Percentiles rank a stretch among this genome's conserved stretches.
These are phyloP conservation scores for Naja naja DNA, from an alignment of 2,113 vertebrate genomes.

Conservation along the genomic window DNA sequence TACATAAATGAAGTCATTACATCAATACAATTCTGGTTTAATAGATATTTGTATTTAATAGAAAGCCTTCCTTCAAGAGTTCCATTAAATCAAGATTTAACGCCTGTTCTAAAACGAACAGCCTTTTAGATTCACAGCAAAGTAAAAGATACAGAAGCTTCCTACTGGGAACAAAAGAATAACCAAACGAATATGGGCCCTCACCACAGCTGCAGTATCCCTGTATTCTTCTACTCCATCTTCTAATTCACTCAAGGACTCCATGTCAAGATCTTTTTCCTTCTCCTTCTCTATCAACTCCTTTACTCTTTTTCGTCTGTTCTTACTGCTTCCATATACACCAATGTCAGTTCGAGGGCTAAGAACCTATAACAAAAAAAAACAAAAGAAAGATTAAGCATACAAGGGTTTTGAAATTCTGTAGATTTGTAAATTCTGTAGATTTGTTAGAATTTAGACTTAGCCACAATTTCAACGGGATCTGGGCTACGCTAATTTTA, in stretches of 20 bases:
- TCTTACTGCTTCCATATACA: slow-evolving; percentile 92
- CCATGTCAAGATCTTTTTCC: slow-evolving; percentile 88
- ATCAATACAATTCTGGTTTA: neutral
- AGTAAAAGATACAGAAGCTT: neutral
- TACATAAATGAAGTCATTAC: neutral
- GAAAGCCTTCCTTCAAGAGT: neutral
- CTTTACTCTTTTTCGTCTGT: slow-evolving; percentile 88
- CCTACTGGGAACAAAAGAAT: neutral
- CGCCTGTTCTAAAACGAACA: neutral
- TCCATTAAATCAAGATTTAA: neutral
- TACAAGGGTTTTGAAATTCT: neutral
- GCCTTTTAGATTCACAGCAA: neutral
- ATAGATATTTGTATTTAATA: neutral
- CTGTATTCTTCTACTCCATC: slow-evolving; percentile 84
- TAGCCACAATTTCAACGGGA: neutral
- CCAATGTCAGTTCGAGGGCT: slow-evolving; percentile 95
- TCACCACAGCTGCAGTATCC: slow-evolving; percentile 87
- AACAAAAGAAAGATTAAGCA: too few relatives aligned
- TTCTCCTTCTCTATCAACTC: slow-evolving; percentile 91
- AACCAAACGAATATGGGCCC: slow-evolving; percentile 22
- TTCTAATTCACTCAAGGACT: slow-evolving; percentile 89
- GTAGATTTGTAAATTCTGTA: too few relatives aligned
- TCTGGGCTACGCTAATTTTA: neutral
- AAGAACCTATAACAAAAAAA: slow-evolving; percentile 79
- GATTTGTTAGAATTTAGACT: neutral